Evolutionary conservation across 1,140 invertebrate species (phyloP).

Genomic region (Hycleus cichorii): DNA sequence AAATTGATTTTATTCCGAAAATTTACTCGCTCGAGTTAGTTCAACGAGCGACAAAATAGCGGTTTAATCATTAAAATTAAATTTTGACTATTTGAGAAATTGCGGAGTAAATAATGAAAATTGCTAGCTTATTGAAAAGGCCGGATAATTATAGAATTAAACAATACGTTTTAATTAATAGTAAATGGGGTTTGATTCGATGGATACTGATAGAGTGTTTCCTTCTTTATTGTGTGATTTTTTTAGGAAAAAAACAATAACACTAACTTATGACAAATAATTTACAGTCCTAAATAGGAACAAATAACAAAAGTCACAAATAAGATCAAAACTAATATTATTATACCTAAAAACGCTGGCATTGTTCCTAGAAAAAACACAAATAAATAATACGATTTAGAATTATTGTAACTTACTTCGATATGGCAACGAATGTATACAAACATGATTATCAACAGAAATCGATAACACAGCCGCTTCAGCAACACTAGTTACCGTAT

Average conservation of each 20-base stretch:
- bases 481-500: conserved; percentile 59
- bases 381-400: conserved; percentile 26
- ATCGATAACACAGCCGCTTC: conserved; percentile 87
- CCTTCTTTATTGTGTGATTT: conserved; percentile 4
- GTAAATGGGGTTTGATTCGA: too few species aligned
- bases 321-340: conserved; percentile 63
- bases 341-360: conserved; percentile 67
- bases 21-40: too few species aligned
- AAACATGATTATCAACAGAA: conserved; percentile 89
- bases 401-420: conserved; percentile 56
- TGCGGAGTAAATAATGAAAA: too few species aligned
- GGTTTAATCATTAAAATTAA: too few species aligned
- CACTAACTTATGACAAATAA: conserved; percentile 8
- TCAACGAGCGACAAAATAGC: too few species aligned
- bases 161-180: too few species aligned
- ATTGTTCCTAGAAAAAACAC: conserved; percentile 56
- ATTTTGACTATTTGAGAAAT: too few species aligned
- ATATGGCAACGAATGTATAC: conserved; percentile 78
- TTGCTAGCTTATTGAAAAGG: too few species aligned
- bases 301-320: conserved; percentile 69
- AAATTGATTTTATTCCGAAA: too few species aligned
- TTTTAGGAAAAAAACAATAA: conserved; percentile 7
- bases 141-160: too few species aligned
- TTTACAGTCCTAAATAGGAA: conserved; percentile 73
- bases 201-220: too few species aligned